phyloP scores from a whole-genome alignment of 1,140 invertebrate species.

The Cardiocondyla obscurior region DNA sequence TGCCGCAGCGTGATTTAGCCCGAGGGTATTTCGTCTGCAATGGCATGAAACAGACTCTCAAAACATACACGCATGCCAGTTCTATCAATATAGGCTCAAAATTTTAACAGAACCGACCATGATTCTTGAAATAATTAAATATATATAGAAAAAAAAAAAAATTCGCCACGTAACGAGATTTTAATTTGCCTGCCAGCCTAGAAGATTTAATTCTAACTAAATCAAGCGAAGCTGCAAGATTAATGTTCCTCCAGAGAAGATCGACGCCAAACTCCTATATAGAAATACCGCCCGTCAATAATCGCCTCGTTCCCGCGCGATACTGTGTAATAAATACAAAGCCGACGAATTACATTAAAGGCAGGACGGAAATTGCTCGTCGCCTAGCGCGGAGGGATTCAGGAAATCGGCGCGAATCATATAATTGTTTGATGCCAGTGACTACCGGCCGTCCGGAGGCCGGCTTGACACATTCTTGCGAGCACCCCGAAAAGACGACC shows the following conservation, averaged over 20 bases:
- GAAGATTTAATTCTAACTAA: not conserved
- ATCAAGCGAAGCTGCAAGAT: not conserved
- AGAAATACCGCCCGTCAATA: not conserved
- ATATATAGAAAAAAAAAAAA: too few species aligned
- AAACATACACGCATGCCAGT: not conserved
- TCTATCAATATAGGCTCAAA: not conserved
- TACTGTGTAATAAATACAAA: not conserved
- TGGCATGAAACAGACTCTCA: not conserved
- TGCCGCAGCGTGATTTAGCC: not conserved
- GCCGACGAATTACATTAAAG: constrained; percentile 17
- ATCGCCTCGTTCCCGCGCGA: not conserved
- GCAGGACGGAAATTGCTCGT: constrained; percentile 13
- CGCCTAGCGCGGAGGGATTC: constrained; percentile 27
- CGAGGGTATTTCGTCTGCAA: constrained; percentile 31
- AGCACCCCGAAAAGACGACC: constrained; percentile 44
- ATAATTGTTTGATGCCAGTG: constrained; percentile 68
- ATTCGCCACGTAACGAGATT: not conserved
- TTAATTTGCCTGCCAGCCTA: not conserved
- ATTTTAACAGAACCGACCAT: not conserved
- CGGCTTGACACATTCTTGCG: constrained; percentile 32
- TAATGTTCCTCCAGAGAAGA: not conserved
- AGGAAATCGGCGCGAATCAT: constrained; percentile 68
- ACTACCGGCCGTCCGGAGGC: not conserved
- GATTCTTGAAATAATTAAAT: not conserved
- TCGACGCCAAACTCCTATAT: not conserved